Evolutionary conservation across 2,888 invertebrate species (phyloP).

Genomic region (Pediacus dermestoides): DNA sequence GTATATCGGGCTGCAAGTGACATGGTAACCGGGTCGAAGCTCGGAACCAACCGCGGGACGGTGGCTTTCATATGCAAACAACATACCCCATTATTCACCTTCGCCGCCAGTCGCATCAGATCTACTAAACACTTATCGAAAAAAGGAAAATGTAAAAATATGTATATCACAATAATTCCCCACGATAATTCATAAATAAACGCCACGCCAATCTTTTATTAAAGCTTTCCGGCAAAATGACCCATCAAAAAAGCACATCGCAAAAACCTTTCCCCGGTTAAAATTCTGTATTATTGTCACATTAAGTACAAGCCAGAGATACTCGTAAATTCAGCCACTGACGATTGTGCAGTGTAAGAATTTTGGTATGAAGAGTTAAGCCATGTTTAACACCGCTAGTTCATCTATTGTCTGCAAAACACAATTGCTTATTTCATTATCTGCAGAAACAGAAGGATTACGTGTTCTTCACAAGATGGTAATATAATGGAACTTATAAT

Average conservation of each 20-base stretch:
- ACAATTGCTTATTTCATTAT: slow-evolving; percentile 44
- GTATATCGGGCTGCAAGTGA: slow-evolving; percentile 37
- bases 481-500: slow-evolving; percentile 40
- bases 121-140: slow-evolving; percentile 34
- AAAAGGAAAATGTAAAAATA: slow-evolving; percentile 8
- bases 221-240: too few relatives aligned
- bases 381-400: slow-evolving; percentile 20
- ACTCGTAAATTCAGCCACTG: too few relatives aligned
- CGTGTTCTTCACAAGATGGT: slow-evolving; percentile 33
- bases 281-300: too few relatives aligned
- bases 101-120: slow-evolving; percentile 35
- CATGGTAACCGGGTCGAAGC: slow-evolving; percentile 30
- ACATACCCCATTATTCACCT: slow-evolving; percentile 48
- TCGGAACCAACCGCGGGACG: slow-evolving; percentile 18
- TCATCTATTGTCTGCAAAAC: slow-evolving; percentile 37
- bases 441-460: slow-evolving; percentile 42
- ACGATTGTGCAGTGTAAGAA: slow-evolving; percentile 7
- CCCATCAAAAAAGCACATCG: too few relatives aligned
- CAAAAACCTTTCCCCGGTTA: too few relatives aligned
- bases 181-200: too few relatives aligned
- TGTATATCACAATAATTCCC: slow-evolving; percentile 4
- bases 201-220: too few relatives aligned
- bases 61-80: slow-evolving; percentile 48
- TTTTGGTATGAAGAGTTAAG: slow-evolving; percentile 14
- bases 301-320: too few relatives aligned